Percentiles rank a stretch among this genome's conserved stretches.
Conservation (phyloP, 2,888 invertebrate species). For the Odiellus spinosus region DNA sequence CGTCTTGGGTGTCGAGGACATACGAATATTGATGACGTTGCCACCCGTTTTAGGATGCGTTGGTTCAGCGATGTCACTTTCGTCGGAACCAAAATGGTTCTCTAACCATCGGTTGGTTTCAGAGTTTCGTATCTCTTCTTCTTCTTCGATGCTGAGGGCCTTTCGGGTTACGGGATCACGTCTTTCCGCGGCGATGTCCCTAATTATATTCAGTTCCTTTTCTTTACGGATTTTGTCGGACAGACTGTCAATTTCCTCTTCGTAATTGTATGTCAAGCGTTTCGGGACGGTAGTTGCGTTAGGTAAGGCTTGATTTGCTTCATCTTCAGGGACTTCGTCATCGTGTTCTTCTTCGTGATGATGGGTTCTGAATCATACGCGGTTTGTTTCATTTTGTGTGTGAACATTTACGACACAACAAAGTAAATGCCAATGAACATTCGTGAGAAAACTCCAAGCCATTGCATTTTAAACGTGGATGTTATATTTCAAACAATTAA, state of each 20-base stretch:
- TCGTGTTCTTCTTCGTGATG: slow-evolving; percentile 47
- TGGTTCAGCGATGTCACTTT: slow-evolving; percentile 10
- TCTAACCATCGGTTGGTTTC: slow-evolving; percentile 6
- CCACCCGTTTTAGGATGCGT: slow-evolving; percentile 8
- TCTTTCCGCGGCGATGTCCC: not conserved
- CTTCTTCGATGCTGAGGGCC: slow-evolving; percentile 1
- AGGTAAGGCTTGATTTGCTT: slow-evolving; percentile 4
- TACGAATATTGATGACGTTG: slow-evolving; percentile 8
- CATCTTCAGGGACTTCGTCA: slow-evolving; percentile 32
- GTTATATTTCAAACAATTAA: no score
- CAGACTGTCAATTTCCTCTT: slow-evolving; percentile 5
- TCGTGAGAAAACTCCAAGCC: no score
- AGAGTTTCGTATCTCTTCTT: slow-evolving; percentile 1
- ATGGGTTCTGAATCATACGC: slow-evolving; percentile 17
- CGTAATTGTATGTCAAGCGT: slow-evolving; percentile 3
- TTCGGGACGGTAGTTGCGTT: slow-evolving; percentile 1
- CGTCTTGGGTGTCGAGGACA: not conserved
- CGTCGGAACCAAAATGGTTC: slow-evolving; percentile 9
- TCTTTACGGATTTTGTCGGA: slow-evolving; percentile 2
- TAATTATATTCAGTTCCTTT: not conserved
- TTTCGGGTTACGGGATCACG: slow-evolving; percentile 1
- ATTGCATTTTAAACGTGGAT: no score
- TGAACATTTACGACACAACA: no score
- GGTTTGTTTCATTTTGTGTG: no score
- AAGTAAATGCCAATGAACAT: no score